phyloP scores from a whole-genome alignment of 2,113 vertebrate genomes.

The Mesitornis unicolor region DNA sequence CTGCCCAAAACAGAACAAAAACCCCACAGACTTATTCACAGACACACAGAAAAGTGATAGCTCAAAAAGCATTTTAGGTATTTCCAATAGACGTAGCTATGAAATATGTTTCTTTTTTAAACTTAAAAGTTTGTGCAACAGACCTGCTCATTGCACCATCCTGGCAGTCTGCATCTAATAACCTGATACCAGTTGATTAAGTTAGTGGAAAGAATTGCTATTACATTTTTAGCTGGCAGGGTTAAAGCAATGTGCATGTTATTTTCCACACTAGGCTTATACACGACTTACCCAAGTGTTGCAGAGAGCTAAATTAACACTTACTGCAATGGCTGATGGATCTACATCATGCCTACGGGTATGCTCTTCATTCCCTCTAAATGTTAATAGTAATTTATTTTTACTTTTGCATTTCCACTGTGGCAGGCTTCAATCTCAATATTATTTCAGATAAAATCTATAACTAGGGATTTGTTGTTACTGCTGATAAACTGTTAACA shows the following conservation, averaged over 20 bases:
- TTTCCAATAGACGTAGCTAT: background rate
- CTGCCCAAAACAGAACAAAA: background rate
- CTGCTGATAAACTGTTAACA: conserved; percentile 22
- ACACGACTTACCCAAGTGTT: background rate
- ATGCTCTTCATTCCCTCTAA: background rate
- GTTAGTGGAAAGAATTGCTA: background rate
- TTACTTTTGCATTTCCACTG: conserved; percentile 4
- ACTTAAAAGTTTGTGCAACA: background rate
- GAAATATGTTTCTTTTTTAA: background rate
- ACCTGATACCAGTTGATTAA: background rate
- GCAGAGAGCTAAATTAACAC: conserved; percentile 16
- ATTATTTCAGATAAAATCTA: conserved; percentile 38
- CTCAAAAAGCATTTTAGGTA: background rate
- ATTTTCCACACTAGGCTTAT: conserved; percentile 18
- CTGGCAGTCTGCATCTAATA: background rate
- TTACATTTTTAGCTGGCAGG: conserved; percentile 10
- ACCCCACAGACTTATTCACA: background rate
- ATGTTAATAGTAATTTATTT: background rate
- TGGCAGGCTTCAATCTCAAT: background rate
- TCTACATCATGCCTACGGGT: background rate
- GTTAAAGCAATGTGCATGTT: background rate
- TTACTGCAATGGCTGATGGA: background rate
- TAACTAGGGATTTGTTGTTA: background rate
- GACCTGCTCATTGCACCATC: background rate
- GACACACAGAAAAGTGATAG: background rate